phyloP scores from a whole-genome alignment of 53 echinoderm and acorn worm genomes.

The Patiria pectinifera region DNA sequence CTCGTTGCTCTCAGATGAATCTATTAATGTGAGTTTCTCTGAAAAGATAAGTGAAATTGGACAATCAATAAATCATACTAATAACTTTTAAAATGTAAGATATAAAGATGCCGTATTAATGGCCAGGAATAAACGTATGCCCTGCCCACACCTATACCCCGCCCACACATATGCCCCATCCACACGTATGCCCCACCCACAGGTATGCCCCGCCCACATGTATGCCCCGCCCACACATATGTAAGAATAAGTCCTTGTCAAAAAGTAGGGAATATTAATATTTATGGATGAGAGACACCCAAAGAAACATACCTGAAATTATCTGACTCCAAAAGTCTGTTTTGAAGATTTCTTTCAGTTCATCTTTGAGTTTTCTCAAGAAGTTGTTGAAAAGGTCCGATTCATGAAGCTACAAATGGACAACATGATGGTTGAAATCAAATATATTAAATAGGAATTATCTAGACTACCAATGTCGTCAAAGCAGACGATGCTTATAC shows the following conservation, averaged over 20 bases:
- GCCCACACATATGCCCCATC: too few species aligned
- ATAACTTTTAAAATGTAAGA: neutral
- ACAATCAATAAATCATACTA: neutral
- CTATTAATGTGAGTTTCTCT: slow-evolving; percentile 77
- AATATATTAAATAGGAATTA: neutral
- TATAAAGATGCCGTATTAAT: neutral
- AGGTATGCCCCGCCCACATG: too few species aligned
- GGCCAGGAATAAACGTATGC: too few species aligned
- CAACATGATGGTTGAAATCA: neutral
- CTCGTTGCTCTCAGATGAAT: slow-evolving; percentile 67
- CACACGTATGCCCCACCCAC: too few species aligned
- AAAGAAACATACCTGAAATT: slow-evolving; percentile 62
- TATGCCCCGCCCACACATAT: too few species aligned
- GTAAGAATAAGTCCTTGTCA: too few species aligned
- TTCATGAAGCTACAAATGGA: slow-evolving; percentile 69
- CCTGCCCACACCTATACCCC: too few species aligned
- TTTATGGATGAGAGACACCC: neutral
- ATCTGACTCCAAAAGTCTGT: slow-evolving; percentile 85
- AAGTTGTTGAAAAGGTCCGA: slow-evolving; percentile 81
- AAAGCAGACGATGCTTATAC: too few species aligned
- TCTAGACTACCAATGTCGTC: neutral
- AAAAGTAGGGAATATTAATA: too few species aligned
- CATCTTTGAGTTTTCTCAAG: slow-evolving; percentile 76
- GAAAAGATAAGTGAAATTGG: neutral
- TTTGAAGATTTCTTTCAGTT: slow-evolving; percentile 76